Conservation (phyloP, 2,113 vertebrate species). For the Cyphomyrus plagiostoma region DNA sequence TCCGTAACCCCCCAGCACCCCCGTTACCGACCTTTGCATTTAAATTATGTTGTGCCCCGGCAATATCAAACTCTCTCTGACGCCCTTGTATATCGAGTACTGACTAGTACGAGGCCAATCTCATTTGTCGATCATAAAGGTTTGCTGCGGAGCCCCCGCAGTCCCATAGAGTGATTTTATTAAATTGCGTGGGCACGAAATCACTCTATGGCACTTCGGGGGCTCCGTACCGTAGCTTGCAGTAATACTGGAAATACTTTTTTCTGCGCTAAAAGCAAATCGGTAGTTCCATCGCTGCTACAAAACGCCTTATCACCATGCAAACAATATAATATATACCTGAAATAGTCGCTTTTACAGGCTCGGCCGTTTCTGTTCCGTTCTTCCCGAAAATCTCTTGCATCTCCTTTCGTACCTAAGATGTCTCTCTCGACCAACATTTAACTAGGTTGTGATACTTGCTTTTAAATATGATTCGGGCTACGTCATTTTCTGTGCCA, state of each 20-base stretch:
- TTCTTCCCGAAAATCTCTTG: conserved; percentile 29
- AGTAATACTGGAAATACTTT: background rate
- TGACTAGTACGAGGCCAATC: background rate
- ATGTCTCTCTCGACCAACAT: background rate
- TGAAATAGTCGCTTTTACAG: conserved; percentile 33
- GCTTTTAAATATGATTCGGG: background rate
- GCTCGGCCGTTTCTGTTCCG: conserved; percentile 34
- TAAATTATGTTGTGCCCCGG: background rate
- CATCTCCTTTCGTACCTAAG: background rate
- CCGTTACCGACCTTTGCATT: background rate
- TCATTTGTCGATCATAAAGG: background rate
- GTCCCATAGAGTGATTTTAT: too few species aligned
- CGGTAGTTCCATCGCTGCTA: background rate
- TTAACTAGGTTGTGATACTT: background rate
- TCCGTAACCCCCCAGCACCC: background rate
- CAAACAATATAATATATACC: conserved; percentile 23
- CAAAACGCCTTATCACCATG: background rate
- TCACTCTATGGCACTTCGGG: too few species aligned
- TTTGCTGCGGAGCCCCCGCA: too few species aligned
- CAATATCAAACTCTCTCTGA: background rate
- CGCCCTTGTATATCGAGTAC: background rate
- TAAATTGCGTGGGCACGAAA: too few species aligned
- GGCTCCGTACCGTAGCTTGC: background rate
- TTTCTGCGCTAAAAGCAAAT: background rate
- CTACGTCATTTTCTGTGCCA: background rate